phyloP scores from a whole-genome alignment of 2,888 invertebrate species.

The Dicroscelio sp. region DNA sequence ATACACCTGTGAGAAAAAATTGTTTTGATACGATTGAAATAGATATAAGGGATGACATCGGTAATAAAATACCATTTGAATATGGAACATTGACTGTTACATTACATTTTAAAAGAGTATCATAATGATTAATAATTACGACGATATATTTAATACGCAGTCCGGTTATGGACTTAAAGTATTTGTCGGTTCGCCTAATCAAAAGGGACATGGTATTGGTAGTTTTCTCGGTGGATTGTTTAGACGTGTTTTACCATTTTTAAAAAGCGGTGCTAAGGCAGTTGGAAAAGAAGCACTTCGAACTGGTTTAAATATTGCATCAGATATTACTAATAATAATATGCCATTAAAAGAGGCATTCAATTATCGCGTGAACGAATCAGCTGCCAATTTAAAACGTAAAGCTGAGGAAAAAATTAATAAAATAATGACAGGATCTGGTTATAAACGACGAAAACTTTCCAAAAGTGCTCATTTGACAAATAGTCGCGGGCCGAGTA shows the following conservation, averaged over 20 bases:
- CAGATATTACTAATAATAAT: not conserved
- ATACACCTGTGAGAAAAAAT: conserved; percentile 50
- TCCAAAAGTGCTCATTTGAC: not conserved
- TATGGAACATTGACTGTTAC: conserved; percentile 17
- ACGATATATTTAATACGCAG: too few relatives aligned
- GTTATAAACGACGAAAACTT: conserved; percentile 23
- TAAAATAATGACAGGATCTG: conserved; percentile 30
- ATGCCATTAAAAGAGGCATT: not conserved
- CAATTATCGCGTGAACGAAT: not conserved
- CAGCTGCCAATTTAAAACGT: not conserved
- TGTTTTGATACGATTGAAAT: conserved; percentile 56
- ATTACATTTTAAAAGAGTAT: conserved; percentile 45
- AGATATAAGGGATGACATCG: conserved; percentile 60
- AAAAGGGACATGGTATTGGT: conserved; percentile 36
- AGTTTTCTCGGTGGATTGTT: conserved; percentile 43
- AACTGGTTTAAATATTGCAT: conserved; percentile 15
- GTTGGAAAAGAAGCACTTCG: not conserved
- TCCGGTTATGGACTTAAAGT: too few relatives aligned
- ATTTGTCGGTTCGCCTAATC: conserved; percentile 1
- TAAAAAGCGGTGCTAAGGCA: not conserved
- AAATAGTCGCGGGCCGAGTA: not conserved
- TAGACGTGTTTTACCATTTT: conserved; percentile 8
- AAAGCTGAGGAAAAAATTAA: conserved; percentile 19
- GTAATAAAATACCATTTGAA: conserved; percentile 66
- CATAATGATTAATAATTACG: too few relatives aligned